phyloP scores from a whole-genome alignment of 2,113 vertebrate species.

The Leucoraja erinaceus region DNA sequence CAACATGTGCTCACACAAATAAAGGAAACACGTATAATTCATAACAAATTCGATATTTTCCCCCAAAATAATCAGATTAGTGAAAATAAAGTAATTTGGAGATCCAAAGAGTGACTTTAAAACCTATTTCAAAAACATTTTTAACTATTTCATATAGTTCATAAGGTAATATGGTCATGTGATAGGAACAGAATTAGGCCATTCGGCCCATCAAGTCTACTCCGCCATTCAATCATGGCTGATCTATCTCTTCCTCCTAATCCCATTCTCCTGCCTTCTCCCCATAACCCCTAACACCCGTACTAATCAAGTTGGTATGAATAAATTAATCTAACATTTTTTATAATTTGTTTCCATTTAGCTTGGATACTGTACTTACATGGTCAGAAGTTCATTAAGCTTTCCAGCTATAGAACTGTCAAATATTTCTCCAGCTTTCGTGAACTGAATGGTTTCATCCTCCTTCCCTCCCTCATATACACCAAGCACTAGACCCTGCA shows the following conservation, averaged over 20 bases:
- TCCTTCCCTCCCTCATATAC: slow-evolving; percentile 70
- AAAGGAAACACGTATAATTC: not conserved
- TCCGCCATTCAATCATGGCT: too few species aligned
- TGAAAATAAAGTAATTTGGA: not conserved
- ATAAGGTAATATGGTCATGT: too few species aligned
- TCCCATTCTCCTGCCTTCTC: too few species aligned
- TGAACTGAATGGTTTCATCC: slow-evolving; percentile 55
- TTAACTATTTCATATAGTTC: not conserved
- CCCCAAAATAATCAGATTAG: not conserved
- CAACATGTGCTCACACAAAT: not conserved
- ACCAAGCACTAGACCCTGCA: slow-evolving; percentile 82
- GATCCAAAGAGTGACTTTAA: not conserved
- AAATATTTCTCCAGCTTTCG: slow-evolving; percentile 69
- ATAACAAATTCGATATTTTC: not conserved
- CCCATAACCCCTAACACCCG: too few species aligned
- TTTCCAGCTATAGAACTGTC: slow-evolving; percentile 72
- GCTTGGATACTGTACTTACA: slow-evolving; percentile 59
- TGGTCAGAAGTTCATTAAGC: slow-evolving; percentile 67
- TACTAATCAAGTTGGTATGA: not conserved
- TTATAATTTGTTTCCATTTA: not conserved
- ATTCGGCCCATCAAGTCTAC: too few species aligned
- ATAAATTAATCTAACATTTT: not conserved
- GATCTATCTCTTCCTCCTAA: too few species aligned
- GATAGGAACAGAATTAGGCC: too few species aligned
- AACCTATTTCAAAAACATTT: not conserved